A percentile compares a stretch with the other conserved stretches of the same genome.
phyloP scores from a whole-genome alignment of 2,888 invertebrate species.

The Dasysyrphus tricinctus region DNA sequence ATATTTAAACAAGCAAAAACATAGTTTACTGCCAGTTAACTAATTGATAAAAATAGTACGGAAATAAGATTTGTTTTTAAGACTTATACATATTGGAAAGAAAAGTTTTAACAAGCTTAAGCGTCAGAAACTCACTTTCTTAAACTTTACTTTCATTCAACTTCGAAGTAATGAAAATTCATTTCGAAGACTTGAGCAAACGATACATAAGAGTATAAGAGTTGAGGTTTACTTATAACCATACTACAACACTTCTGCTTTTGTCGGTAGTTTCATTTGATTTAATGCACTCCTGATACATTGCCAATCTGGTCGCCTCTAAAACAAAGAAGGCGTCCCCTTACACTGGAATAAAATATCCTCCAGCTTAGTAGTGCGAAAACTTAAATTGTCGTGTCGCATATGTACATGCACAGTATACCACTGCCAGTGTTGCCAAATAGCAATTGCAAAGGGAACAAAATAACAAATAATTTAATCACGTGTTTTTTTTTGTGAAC shows the following conservation, averaged over 20 bases:
- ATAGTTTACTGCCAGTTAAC: too few species aligned
- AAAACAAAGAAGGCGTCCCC: conserved; percentile 17
- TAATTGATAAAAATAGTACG: too few species aligned
- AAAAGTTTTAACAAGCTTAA: not conserved
- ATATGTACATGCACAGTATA: conserved; percentile 16
- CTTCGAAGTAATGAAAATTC: conserved; percentile 3
- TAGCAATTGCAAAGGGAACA: too few species aligned
- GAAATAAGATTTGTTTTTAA: too few species aligned
- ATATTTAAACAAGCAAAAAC: too few species aligned
- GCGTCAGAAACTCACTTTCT: conserved; percentile 38
- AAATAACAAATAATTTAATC: too few species aligned
- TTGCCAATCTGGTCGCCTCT: conserved; percentile 68
- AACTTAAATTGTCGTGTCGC: conserved; percentile 68
- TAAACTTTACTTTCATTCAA: conserved; percentile 32
- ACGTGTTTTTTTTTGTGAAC: too few species aligned
- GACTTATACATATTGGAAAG: too few species aligned
- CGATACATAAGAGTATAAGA: conserved; percentile 1
- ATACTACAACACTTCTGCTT: conserved; percentile 1
- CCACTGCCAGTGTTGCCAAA: not conserved
- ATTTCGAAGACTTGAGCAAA: not conserved
- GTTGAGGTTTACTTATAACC: conserved; percentile 3
- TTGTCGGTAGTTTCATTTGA: conserved; percentile 51
- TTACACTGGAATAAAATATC: conserved; percentile 14
- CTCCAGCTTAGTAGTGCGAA: conserved; percentile 72
- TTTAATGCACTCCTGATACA: conserved; percentile 70